These are phyloP conservation scores for Dendrocincla tyrannina DNA, from an alignment of 2,797 vertebrate species.

Conservation along the genomic window DNA sequence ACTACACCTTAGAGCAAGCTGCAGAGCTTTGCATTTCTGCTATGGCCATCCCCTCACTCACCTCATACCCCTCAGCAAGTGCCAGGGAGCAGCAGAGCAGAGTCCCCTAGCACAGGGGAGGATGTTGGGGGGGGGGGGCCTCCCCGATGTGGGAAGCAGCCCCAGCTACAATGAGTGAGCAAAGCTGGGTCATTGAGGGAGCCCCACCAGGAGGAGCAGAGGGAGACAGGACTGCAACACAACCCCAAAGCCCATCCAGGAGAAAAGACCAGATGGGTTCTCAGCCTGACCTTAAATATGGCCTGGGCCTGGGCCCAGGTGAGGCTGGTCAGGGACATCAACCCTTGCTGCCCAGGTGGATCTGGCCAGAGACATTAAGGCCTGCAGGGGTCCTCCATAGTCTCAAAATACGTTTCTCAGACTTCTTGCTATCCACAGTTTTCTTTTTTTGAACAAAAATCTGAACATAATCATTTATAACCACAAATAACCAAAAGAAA, in stretches of 20 bases:
- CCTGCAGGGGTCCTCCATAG: fast-evolving
- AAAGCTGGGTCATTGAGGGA: fast-evolving
- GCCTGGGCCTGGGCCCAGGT: background rate
- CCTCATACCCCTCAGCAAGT: too few relatives aligned
- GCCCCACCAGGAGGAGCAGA: fast-evolving
- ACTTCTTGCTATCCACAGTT: background rate
- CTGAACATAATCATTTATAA: background rate
- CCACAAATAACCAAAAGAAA: background rate
- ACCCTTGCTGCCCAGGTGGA: background rate
- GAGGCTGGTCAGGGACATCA: background rate
- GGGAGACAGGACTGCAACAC: fast-evolving
- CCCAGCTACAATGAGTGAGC: fast-evolving
- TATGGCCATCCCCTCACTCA: background rate
- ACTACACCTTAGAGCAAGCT: background rate
- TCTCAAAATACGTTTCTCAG: background rate
- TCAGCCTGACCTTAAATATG: background rate
- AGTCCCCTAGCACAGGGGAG: background rate
- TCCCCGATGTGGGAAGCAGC: background rate
- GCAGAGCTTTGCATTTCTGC: background rate
- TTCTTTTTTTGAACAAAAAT: background rate
- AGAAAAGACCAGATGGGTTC: fast-evolving
- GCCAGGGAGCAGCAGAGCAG: background rate
- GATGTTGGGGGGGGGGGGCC: too few relatives aligned
- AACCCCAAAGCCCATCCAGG: fast-evolving
- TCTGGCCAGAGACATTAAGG: background rate